Evolutionary conservation across 2,797 vertebrate genomes (phyloP), one percentile per base, ranked within the genome.

Genomic region (Chelon labrosus): DNA sequence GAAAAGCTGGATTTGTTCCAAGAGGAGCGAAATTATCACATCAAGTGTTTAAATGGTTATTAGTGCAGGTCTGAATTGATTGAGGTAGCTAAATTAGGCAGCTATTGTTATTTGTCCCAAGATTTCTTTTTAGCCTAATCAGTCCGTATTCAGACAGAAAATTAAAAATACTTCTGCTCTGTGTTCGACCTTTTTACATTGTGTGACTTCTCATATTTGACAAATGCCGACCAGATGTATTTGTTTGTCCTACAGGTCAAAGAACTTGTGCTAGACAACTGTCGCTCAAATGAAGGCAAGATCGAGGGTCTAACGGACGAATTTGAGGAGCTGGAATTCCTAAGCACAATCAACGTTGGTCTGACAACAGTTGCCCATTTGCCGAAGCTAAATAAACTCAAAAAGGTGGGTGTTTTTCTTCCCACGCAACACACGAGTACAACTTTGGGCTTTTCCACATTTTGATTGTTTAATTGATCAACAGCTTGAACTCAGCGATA

Each of bases 361-460:
- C 93, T 99, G 92, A 95, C 94, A 78, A 98, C 98, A 75, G 96
- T 99, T 7, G 95, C 96, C 73, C 97, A 99, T 93, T 92, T 99
- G 96, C 97, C 98, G 80, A 98, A 97, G 94, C 94, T 99, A 95
- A 98, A 97, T 92, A 99, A 99, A 95, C 97, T 99, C 77, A 99
- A 98, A 95, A 99, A 99, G 98, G 98, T 99, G 83, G 74, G 85
- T 80, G 46, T 31, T 35, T 25, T 27, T 16, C 31, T 53, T 20
- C 27, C 4, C 12, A 37, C 1, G 1, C 4, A 20, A 35, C 7
- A 3, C 7, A 31, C 31, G 31, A 31, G 31, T 31, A 5, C 4
- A 31, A 31, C 16, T 50, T 38, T 51, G 6, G 1, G 3, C 2
- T 58, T 73, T 75, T 63, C 20, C 52, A 66, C 52, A 1, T 74